A percentile compares a stretch with the other conserved stretches of the same genome.
Evolutionary conservation across 2,113 vertebrate species (phyloP).

Genomic region (Phrynocephalus versicolor): DNA sequence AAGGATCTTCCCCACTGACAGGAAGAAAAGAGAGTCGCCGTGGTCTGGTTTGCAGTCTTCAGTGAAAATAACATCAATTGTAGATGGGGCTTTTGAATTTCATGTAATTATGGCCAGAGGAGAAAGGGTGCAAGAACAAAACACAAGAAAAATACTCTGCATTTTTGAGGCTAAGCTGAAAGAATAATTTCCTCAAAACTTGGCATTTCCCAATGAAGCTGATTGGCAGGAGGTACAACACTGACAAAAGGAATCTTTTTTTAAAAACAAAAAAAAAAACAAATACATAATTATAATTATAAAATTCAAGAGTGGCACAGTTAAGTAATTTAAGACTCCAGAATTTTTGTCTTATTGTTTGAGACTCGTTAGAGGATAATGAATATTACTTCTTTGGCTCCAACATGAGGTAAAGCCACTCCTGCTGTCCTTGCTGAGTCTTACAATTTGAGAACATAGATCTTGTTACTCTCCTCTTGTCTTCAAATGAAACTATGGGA

Average conservation of each 20-base stretch:
- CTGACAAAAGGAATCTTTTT: not conserved
- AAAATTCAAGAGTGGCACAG: not conserved
- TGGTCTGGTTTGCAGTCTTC: constrained; percentile 11
- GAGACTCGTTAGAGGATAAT: not conserved
- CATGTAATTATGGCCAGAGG: not conserved
- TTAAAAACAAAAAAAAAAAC: too few relatives aligned
- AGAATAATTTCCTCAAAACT: fast-evolving
- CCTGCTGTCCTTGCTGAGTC: too few relatives aligned
- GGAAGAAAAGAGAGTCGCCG: not conserved
- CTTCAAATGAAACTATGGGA: not conserved
- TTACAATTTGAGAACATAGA: not conserved
- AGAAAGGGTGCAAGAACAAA: not conserved
- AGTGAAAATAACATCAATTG: not conserved
- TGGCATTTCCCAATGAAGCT: not conserved
- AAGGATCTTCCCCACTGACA: not conserved
- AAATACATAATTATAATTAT: not conserved
- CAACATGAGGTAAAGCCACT: not conserved
- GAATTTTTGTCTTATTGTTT: not conserved
- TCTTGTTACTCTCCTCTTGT: not conserved
- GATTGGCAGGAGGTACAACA: not conserved
- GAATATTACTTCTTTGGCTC: not conserved
- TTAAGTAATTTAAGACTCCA: not conserved
- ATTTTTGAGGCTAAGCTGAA: not conserved
- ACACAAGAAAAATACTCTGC: not conserved
- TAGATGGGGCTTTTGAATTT: constrained; percentile 27